Conservation (phyloP, 2,888 invertebrate genomes). For the Labia minor region DNA sequence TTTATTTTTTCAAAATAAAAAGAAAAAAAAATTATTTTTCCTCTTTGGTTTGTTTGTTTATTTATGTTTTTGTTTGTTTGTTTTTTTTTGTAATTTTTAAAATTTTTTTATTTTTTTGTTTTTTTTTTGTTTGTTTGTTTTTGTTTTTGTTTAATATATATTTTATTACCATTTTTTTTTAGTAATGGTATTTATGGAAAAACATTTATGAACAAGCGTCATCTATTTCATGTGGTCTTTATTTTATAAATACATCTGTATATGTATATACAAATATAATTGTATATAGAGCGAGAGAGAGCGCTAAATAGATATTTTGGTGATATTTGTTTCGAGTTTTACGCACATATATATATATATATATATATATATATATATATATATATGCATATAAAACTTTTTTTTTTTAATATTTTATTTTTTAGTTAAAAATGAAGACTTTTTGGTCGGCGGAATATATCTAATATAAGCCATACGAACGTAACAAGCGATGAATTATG, state of each 20-base stretch:
- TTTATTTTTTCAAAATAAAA: no score
- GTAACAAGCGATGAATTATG: not conserved
- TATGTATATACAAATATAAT: not conserved
- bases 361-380: no score
- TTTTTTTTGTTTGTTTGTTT: not conserved
- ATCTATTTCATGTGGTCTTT: slow-evolving; percentile 1
- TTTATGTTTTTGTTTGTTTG: not conserved
- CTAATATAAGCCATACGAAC: not conserved
- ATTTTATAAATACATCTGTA: not conserved
- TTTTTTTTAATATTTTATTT: not conserved
- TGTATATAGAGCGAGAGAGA: no score
- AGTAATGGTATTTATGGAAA: not conserved
- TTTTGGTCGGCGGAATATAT: not conserved
- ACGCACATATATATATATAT: no score
- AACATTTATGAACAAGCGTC: slow-evolving; percentile 1
- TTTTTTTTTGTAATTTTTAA: no score
- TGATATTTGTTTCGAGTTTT: not conserved
- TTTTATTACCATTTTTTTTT: no score
- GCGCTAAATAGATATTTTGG: not conserved
- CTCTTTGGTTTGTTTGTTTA: not conserved
- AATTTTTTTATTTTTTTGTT: not conserved
- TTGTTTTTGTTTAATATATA: not conserved
- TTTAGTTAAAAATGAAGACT: not conserved
- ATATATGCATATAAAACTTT: no score
- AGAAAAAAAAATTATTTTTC: not conserved